phyloP scores from a whole-genome alignment of 2,113 vertebrate genomes.

The Cyphomyrus discorhynchus region DNA sequence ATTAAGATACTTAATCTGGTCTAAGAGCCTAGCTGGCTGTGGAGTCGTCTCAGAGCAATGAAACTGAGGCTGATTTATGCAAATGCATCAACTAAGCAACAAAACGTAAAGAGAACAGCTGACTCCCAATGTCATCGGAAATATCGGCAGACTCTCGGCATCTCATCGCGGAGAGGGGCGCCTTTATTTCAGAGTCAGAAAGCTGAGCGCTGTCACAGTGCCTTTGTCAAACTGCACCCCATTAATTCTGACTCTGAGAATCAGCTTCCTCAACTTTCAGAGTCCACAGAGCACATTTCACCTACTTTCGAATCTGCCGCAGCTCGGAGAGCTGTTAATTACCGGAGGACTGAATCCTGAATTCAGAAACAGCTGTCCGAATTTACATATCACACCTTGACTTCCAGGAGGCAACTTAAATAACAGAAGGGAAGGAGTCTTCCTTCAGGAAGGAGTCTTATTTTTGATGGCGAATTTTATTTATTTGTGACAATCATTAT shows the following conservation, averaged over 20 bases:
- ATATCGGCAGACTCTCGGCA: not conserved
- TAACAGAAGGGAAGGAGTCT: constrained; percentile 30
- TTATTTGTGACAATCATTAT: constrained; percentile 15
- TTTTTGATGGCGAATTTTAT: constrained; percentile 13
- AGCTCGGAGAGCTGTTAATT: constrained; percentile 57
- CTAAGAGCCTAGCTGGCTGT: not conserved
- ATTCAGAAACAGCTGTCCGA: constrained; percentile 59
- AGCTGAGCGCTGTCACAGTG: constrained; percentile 8
- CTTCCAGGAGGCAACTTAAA: constrained; percentile 36
- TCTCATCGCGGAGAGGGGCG: not conserved
- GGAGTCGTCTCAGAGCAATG: not conserved
- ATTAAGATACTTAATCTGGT: not conserved
- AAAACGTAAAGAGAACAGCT: not conserved
- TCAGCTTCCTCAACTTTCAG: constrained; percentile 4
- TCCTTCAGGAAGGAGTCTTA: not conserved
- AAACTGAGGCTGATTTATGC: not conserved
- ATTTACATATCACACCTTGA: constrained; percentile 57
- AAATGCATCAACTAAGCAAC: not conserved
- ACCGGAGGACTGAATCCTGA: constrained; percentile 52
- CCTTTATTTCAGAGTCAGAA: constrained; percentile 12
- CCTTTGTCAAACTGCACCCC: constrained; percentile 1
- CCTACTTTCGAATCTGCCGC: constrained; percentile 55
- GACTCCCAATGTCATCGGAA: not conserved
- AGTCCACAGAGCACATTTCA: constrained; percentile 45
- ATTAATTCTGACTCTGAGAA: constrained; percentile 12